phyloP scores from a whole-genome alignment of 2,888 invertebrate species.

The Bombylius discolor region DNA sequence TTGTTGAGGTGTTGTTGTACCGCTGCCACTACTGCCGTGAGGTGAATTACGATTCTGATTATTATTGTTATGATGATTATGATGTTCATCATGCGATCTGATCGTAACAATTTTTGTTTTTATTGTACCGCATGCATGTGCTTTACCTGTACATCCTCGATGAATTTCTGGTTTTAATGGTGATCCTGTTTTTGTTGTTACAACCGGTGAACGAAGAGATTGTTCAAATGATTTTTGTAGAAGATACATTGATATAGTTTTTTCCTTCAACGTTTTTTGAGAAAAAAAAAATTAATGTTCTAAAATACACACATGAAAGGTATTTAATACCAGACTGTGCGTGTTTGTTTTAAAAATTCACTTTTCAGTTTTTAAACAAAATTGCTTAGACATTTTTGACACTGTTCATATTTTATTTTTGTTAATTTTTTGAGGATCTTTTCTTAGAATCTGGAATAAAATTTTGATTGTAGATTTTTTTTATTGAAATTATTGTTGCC shows the following conservation, averaged over 20 bases:
- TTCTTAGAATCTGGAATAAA: too few species aligned
- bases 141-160: conserved; percentile 60
- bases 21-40: neutral
- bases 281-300: neutral
- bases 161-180: conserved; percentile 39
- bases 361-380: too few species aligned
- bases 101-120: conserved; percentile 22
- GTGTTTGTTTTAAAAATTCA: too few species aligned
- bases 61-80: conserved; percentile 7
- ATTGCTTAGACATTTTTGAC: too few species aligned
- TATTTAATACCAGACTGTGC: too few species aligned
- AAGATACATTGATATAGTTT: conserved; percentile 26
- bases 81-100: conserved; percentile 13
- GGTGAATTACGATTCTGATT: neutral
- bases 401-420: too few species aligned
- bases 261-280: conserved; percentile 1
- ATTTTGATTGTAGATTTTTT: too few species aligned
- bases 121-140: conserved; percentile 54
- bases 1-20: conserved; percentile 10
- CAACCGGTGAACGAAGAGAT: conserved; percentile 28
- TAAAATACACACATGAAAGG: neutral
- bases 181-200: conserved; percentile 19
- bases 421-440: too few species aligned
- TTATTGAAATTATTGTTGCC: too few species aligned
- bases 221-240: conserved; percentile 33